Evolutionary conservation across 2,113 vertebrate genomes (phyloP), one percentile per base, ranked within the genome.

Genomic region (Hoplias malabaricus): DNA sequence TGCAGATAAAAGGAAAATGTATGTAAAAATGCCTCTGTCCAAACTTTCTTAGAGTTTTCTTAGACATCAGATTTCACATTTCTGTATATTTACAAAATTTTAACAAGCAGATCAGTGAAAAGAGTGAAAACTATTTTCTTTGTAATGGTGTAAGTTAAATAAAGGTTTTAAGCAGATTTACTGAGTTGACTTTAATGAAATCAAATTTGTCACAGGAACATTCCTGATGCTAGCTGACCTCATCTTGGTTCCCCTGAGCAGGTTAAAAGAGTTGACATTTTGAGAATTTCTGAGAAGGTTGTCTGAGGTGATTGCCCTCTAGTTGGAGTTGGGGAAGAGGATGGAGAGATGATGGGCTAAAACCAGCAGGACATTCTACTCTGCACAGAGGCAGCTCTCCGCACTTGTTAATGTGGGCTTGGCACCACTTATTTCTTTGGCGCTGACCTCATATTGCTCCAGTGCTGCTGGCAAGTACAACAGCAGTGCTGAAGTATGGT

Each of bases 381-480:
- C 67, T 78, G 68, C 79, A 75, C 36, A 53, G 12, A 80, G 81
- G 79, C 48, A 78, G 83, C 69, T 84, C 77, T 77, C 83, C 73
- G 71, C 78, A 86, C 80, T 86, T 75, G 67, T 86, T 87, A 83
- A 88, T 88, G 88, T 81, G 82, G 81, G 72, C 63, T 85, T 90
- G 90, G 90, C 86, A 86, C 79, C 36, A 34, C 31, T 16, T 54
- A 61, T 10, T 27, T 46, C 13, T 74, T 73, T 75, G 48, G 76
- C 73, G 50, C 63, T 78, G 65, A 68, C 57, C 73, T 82, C 59
- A 63, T 34, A 68, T 63, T 69, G 62, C 72, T 75, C 19, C 34
- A 21, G 31, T 5, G 16, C 23, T 77, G 61, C 43, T 70, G 48
- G 65, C 48, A 23, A 66, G 61, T 61, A 19, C 43, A 14, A 53